phyloP scores from a whole-genome alignment of 2,113 vertebrate genomes.

The Toxotes jaculatrix region DNA sequence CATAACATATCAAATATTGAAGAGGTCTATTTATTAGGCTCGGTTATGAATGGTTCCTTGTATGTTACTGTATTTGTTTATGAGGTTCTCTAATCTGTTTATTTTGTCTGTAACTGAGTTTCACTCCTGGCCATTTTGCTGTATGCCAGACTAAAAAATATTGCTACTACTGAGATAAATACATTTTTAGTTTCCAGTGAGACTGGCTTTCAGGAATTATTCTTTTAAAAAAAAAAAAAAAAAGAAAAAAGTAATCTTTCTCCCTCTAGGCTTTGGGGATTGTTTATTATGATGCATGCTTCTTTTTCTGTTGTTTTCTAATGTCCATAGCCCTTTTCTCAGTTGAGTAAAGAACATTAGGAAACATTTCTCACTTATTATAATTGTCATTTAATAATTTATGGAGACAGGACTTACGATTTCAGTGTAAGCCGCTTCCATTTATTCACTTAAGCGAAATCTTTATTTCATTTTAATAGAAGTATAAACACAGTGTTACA shows the following conservation, averaged over 20 bases:
- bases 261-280: not conserved
- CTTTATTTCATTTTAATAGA: not conserved
- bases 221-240: no score
- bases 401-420: not conserved
- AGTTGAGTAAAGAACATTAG: not conserved
- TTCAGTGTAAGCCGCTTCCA: not conserved
- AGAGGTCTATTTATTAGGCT: no score
- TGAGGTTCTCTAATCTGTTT: not conserved
- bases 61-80: not conserved
- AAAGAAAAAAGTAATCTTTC: no score
- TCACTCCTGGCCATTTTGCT: not conserved
- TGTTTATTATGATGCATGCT: not conserved
- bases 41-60: no score
- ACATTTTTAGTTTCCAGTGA: no score
- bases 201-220: slow-evolving; percentile 7
- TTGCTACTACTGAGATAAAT: no score
- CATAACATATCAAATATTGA: no score
- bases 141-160: not conserved
- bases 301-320: slow-evolving; percentile 2
- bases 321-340: not conserved
- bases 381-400: slow-evolving; percentile 1
- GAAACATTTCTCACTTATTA: not conserved
- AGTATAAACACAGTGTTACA: not conserved
- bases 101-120: not conserved
- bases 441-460: not conserved